Evolutionary conservation across 2,113 vertebrate species (phyloP), one percentile per base, ranked within the genome.

Genomic region (Bufo gargarizans): DNA sequence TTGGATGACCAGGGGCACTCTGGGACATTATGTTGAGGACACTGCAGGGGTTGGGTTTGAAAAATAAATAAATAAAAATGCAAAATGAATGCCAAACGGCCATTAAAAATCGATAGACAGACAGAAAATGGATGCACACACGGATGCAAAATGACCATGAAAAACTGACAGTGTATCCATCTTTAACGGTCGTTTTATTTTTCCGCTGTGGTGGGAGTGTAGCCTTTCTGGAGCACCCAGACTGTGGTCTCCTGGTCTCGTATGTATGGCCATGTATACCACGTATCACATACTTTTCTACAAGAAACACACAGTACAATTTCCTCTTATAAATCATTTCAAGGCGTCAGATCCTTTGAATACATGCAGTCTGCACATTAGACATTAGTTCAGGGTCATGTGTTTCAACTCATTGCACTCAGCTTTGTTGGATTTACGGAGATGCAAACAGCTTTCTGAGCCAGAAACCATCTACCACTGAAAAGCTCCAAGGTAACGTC

Each of bases 401-500:
- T 55, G 47, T 71, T 84, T 33, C 82, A 71, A 55, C 63, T 69
- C 43, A 49, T 71, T 69, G 33, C 82, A n/a, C 65, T 53, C 20
- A 14, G 47, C 63, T 20, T 47, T 83, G 81, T 69, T 83, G 81
- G 49, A 22, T 83, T 83, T 83, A 83, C 81, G 53, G 63, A 71
- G 82, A 69, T 84, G 82, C 63, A 84, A 69, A 84, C 63, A 71
- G 69, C 82, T 43, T 71, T 84, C n/a, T 17, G 47, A 84, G 82
- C 61, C 82, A 55, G 71, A 83, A 82, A 53, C 4, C 20, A 33
- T 71, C 82, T 71, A 71, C 45, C 14, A 53, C 63, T 5, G 49
- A 71, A 84, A 84, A 43, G 63, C 63, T 55, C 47, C 82, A 84
- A 53, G 82, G 82, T 84, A 84, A 84, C 82, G 55, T 84, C 82